phyloP scores from a whole-genome alignment of 2,888 invertebrate species.

The Agriopis leucophaearia region DNA sequence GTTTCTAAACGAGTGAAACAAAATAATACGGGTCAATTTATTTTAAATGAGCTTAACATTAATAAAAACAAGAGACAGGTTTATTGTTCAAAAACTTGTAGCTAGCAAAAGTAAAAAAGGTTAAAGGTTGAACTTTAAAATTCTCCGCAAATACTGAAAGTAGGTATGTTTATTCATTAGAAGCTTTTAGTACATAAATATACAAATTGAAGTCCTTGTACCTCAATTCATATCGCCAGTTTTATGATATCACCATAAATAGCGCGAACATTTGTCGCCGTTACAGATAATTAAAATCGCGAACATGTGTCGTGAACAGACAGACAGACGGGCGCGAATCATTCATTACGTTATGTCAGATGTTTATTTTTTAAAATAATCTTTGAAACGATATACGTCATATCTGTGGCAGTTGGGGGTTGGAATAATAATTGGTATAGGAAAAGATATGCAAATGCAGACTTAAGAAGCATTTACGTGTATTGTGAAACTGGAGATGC shows the following conservation, averaged over 20 bases:
- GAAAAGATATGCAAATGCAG: too few relatives aligned
- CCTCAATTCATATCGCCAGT: constrained; percentile 17
- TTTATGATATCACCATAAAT: constrained; percentile 28
- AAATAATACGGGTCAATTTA: too few relatives aligned
- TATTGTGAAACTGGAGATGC: too few relatives aligned
- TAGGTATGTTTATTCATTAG: constrained; percentile 12
- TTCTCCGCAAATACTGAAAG: too few relatives aligned
- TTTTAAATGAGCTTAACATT: too few relatives aligned
- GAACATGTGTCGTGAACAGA: constrained; percentile 60
- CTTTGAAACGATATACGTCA: background rate
- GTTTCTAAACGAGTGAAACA: too few relatives aligned
- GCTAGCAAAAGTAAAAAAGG: too few relatives aligned
- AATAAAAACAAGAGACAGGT: too few relatives aligned
- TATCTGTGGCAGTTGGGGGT: constrained; percentile 1
- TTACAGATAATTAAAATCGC: constrained; percentile 58
- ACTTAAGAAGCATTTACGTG: too few relatives aligned
- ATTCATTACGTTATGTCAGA: constrained; percentile 48
- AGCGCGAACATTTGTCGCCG: constrained; percentile 58
- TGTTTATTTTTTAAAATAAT: constrained; percentile 32
- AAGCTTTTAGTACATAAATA: background rate
- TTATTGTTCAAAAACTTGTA: too few relatives aligned
- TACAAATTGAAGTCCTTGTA: constrained; percentile 4
- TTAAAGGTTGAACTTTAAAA: too few relatives aligned
- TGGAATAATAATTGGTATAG: background rate
- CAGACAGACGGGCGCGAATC: constrained; percentile 63